A percentile compares a stretch with the other conserved stretches of the same genome.
These are phyloP conservation scores for Dendrolimus punctatus DNA, from an alignment of 1,140 invertebrate species.

Conservation along the genomic window DNA sequence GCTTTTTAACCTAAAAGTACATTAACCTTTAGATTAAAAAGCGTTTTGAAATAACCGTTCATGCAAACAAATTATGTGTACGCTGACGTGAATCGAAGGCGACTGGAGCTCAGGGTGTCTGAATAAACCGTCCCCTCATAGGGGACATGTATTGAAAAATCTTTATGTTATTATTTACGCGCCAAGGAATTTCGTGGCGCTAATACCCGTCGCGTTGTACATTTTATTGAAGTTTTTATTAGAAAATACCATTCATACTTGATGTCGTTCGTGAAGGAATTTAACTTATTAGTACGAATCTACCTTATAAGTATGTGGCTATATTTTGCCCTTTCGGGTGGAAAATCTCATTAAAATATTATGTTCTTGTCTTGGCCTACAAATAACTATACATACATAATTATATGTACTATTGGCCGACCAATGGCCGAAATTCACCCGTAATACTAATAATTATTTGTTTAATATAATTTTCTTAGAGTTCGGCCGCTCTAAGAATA, in stretches of 20 bases:
- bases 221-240: conserved; percentile 55
- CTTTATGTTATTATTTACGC: conserved; percentile 61
- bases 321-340: conserved; percentile 14
- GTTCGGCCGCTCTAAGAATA: too few species aligned
- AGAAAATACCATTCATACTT: conserved; percentile 44
- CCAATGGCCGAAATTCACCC: too few species aligned
- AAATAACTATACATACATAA: background rate
- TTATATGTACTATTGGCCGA: too few species aligned
- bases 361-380: conserved; percentile 9
- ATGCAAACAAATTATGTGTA: too few species aligned
- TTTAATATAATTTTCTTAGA: too few species aligned
- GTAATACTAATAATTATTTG: too few species aligned
- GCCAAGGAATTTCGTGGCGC: conserved; percentile 42
- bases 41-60: too few species aligned
- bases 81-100: conserved; percentile 1
- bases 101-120: conserved; percentile 2
- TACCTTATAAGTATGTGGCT: conserved; percentile 9
- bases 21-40: too few species aligned
- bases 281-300: conserved; percentile 25
- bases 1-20: too few species aligned
- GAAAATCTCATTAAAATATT: conserved; percentile 32
- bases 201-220: conserved; percentile 52
- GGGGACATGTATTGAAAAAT: conserved; percentile 56
- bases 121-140: conserved; percentile 26
- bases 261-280: conserved; percentile 26